These are phyloP conservation scores for Sphecodes monilicornis DNA, from an alignment of 2,888 invertebrate genomes.

Conservation along the genomic window DNA sequence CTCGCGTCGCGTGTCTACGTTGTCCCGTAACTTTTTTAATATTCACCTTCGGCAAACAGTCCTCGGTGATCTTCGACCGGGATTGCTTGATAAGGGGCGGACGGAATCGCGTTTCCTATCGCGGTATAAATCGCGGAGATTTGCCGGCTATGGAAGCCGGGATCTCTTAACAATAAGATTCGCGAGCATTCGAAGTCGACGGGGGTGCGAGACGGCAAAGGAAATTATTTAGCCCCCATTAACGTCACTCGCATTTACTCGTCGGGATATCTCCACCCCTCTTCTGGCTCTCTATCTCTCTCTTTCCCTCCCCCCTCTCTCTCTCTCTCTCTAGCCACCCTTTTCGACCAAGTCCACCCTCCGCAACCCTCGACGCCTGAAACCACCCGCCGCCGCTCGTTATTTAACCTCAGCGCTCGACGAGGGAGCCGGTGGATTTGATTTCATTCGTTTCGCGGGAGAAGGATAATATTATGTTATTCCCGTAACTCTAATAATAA, in stretches of 20 bases:
- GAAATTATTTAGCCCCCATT: conserved; percentile 82
- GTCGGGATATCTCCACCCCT: conserved; percentile 62
- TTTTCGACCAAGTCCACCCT: conserved; percentile 25
- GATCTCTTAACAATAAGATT: conserved; percentile 56
- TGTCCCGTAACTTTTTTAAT: conserved; percentile 9
- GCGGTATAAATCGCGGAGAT: conserved; percentile 32
- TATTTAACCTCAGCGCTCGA: conserved; percentile 73
- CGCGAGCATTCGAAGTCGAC: conserved; percentile 61
- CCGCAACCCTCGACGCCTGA: conserved; percentile 48
- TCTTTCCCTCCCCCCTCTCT: background rate
- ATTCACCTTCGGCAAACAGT: conserved; percentile 4
- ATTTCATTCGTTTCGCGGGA: conserved; percentile 73
- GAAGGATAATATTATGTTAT: conserved; percentile 72
- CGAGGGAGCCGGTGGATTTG: conserved; percentile 69
- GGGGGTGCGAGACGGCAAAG: conserved; percentile 73
- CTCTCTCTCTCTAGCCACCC: conserved; percentile 3
- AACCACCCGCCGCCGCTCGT: conserved; percentile 71
- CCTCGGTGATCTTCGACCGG: background rate
- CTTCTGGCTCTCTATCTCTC: conserved; percentile 38
- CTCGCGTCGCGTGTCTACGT: background rate
- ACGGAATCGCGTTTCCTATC: conserved; percentile 2
- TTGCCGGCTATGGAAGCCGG: conserved; percentile 10
- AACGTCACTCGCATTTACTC: conserved; percentile 81
- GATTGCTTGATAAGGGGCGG: background rate
- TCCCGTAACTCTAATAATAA: conserved; percentile 73